Base-by-base conservation (phyloP, 2,113 vertebrate genomes). In the Hippocampus guttulatus region DNA sequence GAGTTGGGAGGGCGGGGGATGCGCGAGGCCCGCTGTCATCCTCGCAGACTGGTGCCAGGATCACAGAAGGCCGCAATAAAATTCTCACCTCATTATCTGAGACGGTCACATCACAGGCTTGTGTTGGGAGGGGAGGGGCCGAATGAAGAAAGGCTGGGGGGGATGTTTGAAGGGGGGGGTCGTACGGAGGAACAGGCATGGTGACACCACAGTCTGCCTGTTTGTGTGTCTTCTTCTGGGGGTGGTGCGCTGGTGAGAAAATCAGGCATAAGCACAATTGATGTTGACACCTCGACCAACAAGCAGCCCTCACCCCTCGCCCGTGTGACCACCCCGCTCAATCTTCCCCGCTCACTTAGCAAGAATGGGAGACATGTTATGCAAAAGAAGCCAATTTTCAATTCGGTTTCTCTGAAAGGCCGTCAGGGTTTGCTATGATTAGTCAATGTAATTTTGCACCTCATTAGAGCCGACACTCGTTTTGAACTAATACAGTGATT, bases 81-180 rank as follows among this genome's bases (percentile, higher is more conserved):
- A 82, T 90, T 92, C 90, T 89, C 92, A 89, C 90, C 90, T 92
- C 89, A 91, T 92, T 92, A 93, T 92, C 90, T 88, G 81, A 85
- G 87, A 86, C 84, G 85, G 86, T 79, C 85, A 90, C 89, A 92
- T 92, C 91, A 91, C 90, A 91, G 87, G 77, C 77, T 80, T 75
- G 84, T 86, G 87, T 83, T 84, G 81, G 76, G 62, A 73, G 82
- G 88, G 78, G 87, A 81, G 78, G 83, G 75, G 85, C 74, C 78
- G 74, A 79, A 85, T 79, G 74, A 80, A 84, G 80, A 84, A 83
- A 77, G 74, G 69, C 21, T 68, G 75, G 75, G 74, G 75, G 49
- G 7, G 18, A 18, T 2, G 49, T 0, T 38, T 43, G 74, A 64
- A 73, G 67, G 73, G 64, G 75, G 68, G 75, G 70, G 73, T 58